Evolutionary conservation across 2,797 vertebrate species (phyloP).

Genomic region (Sebastes diaconus): DNA sequence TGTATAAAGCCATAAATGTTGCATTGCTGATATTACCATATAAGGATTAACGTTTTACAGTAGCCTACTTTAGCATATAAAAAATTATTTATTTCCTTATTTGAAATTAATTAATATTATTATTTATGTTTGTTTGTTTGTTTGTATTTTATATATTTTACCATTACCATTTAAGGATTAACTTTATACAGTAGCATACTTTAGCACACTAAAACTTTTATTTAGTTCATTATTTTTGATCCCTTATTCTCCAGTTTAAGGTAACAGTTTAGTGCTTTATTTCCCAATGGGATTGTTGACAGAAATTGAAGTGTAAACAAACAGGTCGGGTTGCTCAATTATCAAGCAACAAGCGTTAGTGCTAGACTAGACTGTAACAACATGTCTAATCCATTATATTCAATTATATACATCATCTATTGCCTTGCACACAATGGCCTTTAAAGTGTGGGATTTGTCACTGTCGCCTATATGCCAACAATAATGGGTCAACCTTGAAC

Average conservation of each 20-base stretch:
- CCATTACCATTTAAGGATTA: too few species aligned
- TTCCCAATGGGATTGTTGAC: not conserved
- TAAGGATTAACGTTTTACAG: not conserved
- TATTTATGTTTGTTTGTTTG: too few species aligned
- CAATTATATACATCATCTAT: not conserved
- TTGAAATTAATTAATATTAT: too few species aligned
- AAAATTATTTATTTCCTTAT: too few species aligned
- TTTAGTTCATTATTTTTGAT: constrained; percentile 1
- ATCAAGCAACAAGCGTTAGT: not conserved
- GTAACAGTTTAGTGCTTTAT: constrained; percentile 2
- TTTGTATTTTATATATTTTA: too few species aligned
- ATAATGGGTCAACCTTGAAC: constrained; percentile 3
- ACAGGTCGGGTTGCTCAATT: constrained; percentile 16
- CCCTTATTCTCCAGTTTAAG: not conserved
- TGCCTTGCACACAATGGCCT: not conserved
- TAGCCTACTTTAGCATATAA: too few species aligned
- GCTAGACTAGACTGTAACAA: not conserved
- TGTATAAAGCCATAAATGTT: too few species aligned
- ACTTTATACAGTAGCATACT: not conserved
- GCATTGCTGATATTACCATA: not conserved
- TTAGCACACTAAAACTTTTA: not conserved
- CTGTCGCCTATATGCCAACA: not conserved
- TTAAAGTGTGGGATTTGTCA: constrained; percentile 6
- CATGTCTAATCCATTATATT: not conserved
- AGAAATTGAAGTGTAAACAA: constrained; percentile 12